These are phyloP conservation scores for Promerops cafer DNA, from an alignment of 2,113 vertebrate species.

Conservation along the genomic window DNA sequence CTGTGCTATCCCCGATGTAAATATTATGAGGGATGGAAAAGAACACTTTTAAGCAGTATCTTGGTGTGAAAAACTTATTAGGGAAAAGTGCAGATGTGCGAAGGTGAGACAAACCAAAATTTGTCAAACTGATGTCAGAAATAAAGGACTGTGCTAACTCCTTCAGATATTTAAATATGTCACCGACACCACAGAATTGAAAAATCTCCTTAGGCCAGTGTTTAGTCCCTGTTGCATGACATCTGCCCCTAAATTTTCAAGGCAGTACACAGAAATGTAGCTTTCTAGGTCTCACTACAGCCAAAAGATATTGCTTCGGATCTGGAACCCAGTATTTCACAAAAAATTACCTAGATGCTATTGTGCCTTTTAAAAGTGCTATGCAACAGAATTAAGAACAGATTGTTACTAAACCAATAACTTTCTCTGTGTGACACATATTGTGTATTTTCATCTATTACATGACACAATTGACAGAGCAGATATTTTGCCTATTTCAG, in stretches of 20 bases:
- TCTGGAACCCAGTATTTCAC: neutral
- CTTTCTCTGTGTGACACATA: neutral
- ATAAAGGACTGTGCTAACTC: neutral
- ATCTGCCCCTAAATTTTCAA: constrained; percentile 5
- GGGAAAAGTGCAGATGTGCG: neutral
- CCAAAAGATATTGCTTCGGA: neutral
- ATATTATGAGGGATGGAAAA: neutral
- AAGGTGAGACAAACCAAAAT: neutral
- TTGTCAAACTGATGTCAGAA: neutral
- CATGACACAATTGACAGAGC: neutral
- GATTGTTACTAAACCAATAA: neutral
- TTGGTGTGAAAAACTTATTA: neutral
- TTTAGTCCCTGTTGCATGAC: neutral
- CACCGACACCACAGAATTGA: neutral
- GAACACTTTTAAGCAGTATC: neutral
- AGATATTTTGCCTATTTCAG: neutral
- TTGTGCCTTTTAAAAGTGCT: neutral
- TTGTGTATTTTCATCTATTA: neutral
- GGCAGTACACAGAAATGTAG: neutral
- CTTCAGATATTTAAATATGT: neutral
- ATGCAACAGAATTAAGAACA: neutral
- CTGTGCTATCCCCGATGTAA: neutral
- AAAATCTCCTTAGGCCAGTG: neutral
- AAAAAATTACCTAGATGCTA: neutral
- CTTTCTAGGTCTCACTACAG: neutral